These are phyloP conservation scores for Miltochrista miniata DNA, from an alignment of 2,888 invertebrate genomes.

Conservation along the genomic window DNA sequence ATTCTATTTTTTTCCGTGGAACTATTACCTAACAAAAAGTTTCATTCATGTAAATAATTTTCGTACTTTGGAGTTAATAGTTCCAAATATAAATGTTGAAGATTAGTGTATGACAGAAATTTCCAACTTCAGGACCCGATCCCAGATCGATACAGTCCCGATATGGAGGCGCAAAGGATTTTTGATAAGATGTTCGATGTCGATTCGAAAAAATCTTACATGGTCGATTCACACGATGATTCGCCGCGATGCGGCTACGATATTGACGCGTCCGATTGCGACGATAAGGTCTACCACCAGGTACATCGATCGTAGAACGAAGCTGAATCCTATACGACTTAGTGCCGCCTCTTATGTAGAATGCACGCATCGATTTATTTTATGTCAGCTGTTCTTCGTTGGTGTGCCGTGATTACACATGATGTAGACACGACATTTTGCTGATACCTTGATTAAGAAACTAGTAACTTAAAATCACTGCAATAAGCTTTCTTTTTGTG, in stretches of 20 bases:
- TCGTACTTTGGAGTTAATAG: conserved; percentile 26
- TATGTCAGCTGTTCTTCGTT: conserved; percentile 64
- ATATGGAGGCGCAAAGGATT: conserved; percentile 82
- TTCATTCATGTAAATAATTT: conserved; percentile 14
- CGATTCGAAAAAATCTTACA: conserved; percentile 76
- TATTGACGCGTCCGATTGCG: conserved; percentile 79
- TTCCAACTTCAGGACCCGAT: conserved; percentile 80
- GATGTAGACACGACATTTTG: conserved; percentile 53
- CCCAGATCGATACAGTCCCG: conserved; percentile 83
- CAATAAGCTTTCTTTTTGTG: too few relatives aligned
- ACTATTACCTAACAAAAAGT: background rate
- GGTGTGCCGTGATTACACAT: conserved; percentile 41
- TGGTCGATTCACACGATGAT: conserved; percentile 71
- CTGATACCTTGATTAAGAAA: background rate
- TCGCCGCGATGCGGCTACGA: conserved; percentile 79
- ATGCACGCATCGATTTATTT: conserved; percentile 81
- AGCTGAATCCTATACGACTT: conserved; percentile 63
- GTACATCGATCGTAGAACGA: conserved; percentile 75
- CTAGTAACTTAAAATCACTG: too few relatives aligned
- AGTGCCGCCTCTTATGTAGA: conserved; percentile 74
- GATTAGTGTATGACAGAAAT: conserved; percentile 59
- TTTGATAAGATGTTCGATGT: conserved; percentile 84
- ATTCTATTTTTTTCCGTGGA: conserved; percentile 5
- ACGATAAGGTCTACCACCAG: conserved; percentile 79
- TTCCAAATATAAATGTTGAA: conserved; percentile 26